A percentile compares a stretch with the other conserved stretches of the same genome.
These are phyloP conservation scores for Drosophila nikananu DNA, from an alignment of 1,140 invertebrate species.

Conservation along the genomic window DNA sequence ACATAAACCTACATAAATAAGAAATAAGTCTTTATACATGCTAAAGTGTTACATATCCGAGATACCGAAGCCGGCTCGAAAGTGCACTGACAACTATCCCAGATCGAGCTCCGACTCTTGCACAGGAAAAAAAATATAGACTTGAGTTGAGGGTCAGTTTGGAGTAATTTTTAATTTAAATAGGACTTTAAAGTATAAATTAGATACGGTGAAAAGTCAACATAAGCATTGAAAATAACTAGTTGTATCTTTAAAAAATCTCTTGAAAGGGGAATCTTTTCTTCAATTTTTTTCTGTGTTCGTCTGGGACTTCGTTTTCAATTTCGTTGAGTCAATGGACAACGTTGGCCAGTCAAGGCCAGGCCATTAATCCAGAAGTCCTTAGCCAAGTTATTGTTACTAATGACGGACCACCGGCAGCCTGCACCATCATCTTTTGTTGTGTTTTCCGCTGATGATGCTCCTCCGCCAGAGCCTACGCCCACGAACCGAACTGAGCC, in stretches of 20 bases:
- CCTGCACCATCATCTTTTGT: conserved; percentile 24
- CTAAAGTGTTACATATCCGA: conserved; percentile 78
- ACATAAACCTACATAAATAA: conserved; percentile 37
- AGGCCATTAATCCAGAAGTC: conserved; percentile 42
- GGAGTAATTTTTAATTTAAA: neutral
- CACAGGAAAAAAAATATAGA: neutral
- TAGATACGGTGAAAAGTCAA: neutral
- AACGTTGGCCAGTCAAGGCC: conserved; percentile 44
- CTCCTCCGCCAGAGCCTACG: conserved; percentile 5
- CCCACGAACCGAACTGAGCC: conserved; percentile 17
- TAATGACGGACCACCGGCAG: conserved; percentile 53
- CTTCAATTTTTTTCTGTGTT: neutral
- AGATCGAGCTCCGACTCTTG: conserved; percentile 32
- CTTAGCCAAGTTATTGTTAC: conserved; percentile 66
- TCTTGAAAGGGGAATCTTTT: too few species aligned
- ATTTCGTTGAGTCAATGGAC: conserved; percentile 59
- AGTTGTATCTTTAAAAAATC: too few species aligned
- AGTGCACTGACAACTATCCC: conserved; percentile 82
- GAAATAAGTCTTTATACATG: conserved; percentile 56
- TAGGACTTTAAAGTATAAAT: neutral
- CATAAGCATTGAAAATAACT: too few species aligned
- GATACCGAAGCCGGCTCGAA: conserved; percentile 60
- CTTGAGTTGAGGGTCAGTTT: neutral
- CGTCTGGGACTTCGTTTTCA: conserved; percentile 34
- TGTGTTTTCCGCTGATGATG: conserved; percentile 35